Evolutionary conservation across 1,140 invertebrate species (phyloP).

Genomic region (Drosophila eugracilis): DNA sequence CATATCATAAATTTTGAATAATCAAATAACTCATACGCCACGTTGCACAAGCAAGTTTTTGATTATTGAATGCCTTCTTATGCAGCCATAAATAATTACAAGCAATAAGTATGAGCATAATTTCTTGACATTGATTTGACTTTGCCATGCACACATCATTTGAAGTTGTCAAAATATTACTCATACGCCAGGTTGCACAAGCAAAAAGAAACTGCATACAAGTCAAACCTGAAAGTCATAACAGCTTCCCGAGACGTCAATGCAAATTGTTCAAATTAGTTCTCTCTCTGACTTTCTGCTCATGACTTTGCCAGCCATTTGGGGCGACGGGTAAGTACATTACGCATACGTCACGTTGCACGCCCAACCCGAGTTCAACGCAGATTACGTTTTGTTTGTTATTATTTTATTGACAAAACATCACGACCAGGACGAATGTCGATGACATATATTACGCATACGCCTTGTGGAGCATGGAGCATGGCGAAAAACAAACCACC

Average conservation of each 20-base stretch:
- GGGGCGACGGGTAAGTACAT: background rate
- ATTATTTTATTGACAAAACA: slow-evolving; percentile 61
- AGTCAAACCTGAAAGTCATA: background rate
- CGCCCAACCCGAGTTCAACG: background rate
- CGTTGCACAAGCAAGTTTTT: too few species aligned
- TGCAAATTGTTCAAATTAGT: slow-evolving; percentile 1
- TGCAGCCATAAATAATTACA: too few species aligned
- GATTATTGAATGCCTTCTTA: too few species aligned
- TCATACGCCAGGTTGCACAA: too few species aligned
- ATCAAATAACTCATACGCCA: too few species aligned
- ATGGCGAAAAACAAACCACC: too few species aligned
- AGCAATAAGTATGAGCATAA: too few species aligned
- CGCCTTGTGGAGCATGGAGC: background rate
- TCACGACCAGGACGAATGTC: slow-evolving; percentile 22
- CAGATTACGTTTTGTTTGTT: slow-evolving; percentile 41
- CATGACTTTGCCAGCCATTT: background rate
- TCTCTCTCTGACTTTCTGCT: background rate
- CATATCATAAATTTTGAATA: too few species aligned
- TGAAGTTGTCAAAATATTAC: background rate
- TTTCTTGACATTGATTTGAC: too few species aligned
- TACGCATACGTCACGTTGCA: slow-evolving; percentile 31
- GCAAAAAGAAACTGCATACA: background rate
- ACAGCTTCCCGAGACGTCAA: slow-evolving; percentile 1
- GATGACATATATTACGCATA: slow-evolving; percentile 42
- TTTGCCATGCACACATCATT: too few species aligned